phyloP scores from a whole-genome alignment of 92 coral and sea anemone genomes.

The Siderastrea siderea region DNA sequence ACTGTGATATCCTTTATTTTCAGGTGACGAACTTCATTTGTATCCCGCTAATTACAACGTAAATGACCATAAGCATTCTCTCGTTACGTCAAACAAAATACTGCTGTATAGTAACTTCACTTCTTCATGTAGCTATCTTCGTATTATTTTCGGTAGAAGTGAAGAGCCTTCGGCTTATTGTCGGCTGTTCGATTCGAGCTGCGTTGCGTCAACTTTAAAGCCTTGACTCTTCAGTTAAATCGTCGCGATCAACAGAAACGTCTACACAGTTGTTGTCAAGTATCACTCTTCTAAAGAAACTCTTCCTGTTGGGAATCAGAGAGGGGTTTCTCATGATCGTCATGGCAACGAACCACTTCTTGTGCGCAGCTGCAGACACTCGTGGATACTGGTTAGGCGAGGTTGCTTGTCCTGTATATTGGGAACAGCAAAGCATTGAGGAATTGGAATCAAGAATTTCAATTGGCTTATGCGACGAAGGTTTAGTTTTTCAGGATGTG shows the following conservation, averaged over 20 bases:
- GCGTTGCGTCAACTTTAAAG: neutral
- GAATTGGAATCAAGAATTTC: neutral
- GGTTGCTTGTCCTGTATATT: neutral
- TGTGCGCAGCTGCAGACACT: conserved; percentile 57
- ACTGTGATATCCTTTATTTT: no score
- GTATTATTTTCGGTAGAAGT: no score
- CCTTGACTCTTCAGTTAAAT: neutral
- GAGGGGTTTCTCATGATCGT: conserved; percentile 77
- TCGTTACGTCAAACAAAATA: no score
- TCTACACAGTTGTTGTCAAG: neutral
- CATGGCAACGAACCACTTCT: conserved; percentile 75
- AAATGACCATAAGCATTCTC: no score
- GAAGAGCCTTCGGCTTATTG: no score
- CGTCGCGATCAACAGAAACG: neutral
- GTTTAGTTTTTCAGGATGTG: no score
- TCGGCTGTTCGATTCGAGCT: no score
- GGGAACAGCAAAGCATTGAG: neutral
- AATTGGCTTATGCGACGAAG: neutral
- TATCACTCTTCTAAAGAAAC: conserved; percentile 50
- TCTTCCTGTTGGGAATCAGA: conserved; percentile 64
- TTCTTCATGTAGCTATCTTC: no score
- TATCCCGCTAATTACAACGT: no score
- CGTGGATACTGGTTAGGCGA: conserved; percentile 33
- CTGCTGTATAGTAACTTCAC: no score
- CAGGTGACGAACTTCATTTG: no score